Evolutionary conservation across 2,797 vertebrate species (phyloP).

Genomic region (Molossus alvarezi): DNA sequence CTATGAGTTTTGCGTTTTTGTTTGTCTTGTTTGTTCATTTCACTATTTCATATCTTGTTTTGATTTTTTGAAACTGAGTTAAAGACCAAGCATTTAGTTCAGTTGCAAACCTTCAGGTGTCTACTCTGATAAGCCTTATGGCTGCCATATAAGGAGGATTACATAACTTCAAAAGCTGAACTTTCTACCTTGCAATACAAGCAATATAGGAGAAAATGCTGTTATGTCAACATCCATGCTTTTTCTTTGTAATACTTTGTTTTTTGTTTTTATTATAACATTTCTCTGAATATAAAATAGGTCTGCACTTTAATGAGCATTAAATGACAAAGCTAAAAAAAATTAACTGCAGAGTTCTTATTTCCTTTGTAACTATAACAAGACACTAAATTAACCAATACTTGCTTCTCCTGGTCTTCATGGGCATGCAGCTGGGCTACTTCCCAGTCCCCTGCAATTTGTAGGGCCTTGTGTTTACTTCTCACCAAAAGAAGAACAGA

Average conservation of each 20-base stretch:
- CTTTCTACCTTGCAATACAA: not conserved
- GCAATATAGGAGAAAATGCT: not conserved
- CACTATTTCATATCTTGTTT: not conserved
- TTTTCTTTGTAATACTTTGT: constrained; percentile 24
- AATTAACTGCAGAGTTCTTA: not conserved
- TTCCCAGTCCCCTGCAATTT: not conserved
- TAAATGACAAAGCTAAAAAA: not conserved
- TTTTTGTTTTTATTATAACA: constrained; percentile 56
- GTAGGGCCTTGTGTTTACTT: not conserved
- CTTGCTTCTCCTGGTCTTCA: not conserved
- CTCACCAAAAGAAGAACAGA: not conserved
- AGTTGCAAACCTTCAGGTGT: not conserved
- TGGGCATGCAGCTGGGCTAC: not conserved
- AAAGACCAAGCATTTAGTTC: constrained; percentile 42
- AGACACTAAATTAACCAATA: constrained; percentile 9
- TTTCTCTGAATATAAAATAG: constrained; percentile 47
- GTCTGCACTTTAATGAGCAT: not conserved
- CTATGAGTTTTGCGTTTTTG: not conserved
- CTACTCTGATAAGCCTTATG: not conserved
- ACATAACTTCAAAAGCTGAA: constrained; percentile 39
- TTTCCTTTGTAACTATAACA: not conserved
- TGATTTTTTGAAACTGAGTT: constrained; percentile 29
- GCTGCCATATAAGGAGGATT: not conserved
- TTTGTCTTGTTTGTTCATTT: not conserved
- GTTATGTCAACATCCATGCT: not conserved